Base-by-base conservation (phyloP, 2,113 vertebrate species). In the Cryptotis parvus region DNA sequence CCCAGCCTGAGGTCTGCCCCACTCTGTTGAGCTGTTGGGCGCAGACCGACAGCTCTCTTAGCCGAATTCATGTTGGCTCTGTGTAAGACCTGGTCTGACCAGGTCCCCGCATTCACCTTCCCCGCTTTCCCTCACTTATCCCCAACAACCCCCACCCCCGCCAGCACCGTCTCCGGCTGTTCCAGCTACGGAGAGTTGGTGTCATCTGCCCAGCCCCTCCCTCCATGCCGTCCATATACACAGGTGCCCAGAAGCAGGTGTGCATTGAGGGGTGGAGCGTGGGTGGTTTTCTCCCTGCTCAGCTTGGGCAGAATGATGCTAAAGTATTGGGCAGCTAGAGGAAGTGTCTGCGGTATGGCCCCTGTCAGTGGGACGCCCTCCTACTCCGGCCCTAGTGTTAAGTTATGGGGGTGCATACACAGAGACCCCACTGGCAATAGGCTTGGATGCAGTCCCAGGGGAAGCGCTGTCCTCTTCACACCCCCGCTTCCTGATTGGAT, bases 31-130 rank as follows among this genome's bases (percentile, higher is more conserved):
- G 82, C 78, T 78, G 68, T 73, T 8, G 41, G 69, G 52, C 87
- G 41, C 20, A 41, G 12, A 87, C 95, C 96, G 96, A 96, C 72
- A 69, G 96, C 94, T 84, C 77, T 89, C 80, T 93, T 90, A 94
- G 87, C 93, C 43, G 26, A 82, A 78, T 84, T 37, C 6, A 79
- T 58, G 20, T 35, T 72, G 69, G 77, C 69, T 87, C 5, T 18
- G 22, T 14, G 84, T 91, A 92, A 80, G 73, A 78, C 84, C 49
- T 11, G 63, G 75, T 84, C 89, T 79, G 52, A 76, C 39, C 79
- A 45, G 72, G 37, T 74, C 79, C 22, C 9, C 6, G 68, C 65
- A 94, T 55, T 87, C 8, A 1, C 91, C 72, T 77, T 41, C 49
- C 58, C n/a, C 31, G 9, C 14, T 29, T 16, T 68, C 18, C 45